These are phyloP conservation scores for Arenaria interpres DNA, from an alignment of 2,113 vertebrate species.

Conservation along the genomic window DNA sequence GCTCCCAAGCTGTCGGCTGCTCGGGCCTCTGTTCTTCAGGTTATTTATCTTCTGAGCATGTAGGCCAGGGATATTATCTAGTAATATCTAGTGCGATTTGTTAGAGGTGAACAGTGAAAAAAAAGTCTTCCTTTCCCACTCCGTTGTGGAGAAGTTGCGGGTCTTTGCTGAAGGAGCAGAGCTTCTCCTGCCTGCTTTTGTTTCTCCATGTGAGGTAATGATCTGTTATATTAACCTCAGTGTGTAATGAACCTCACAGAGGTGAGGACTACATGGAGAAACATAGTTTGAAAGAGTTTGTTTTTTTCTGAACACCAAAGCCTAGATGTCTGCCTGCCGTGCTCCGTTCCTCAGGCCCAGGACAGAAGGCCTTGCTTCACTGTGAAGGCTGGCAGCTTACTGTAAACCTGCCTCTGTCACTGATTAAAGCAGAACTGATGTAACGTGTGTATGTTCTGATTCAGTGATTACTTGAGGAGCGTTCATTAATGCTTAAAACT, in stretches of 20 bases:
- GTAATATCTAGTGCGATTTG: neutral
- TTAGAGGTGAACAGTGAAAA: neutral
- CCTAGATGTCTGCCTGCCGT: neutral
- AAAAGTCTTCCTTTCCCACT: neutral
- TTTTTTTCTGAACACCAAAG: neutral
- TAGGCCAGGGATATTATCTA: neutral
- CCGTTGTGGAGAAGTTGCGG: neutral
- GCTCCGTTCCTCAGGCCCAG: neutral
- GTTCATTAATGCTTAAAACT: neutral
- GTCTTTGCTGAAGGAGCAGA: neutral
- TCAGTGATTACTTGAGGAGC: neutral
- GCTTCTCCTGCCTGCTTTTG: neutral
- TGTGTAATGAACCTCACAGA: neutral
- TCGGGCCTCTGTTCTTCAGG: fast-evolving
- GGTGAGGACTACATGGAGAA: neutral
- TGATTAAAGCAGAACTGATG: neutral
- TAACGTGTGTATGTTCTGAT: fast-evolving
- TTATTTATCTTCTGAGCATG: neutral
- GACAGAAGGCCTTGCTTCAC: neutral
- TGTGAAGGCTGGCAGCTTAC: neutral
- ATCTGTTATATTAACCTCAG: neutral
- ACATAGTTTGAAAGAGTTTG: neutral
- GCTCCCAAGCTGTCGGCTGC: neutral
- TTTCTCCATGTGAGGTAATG: neutral
- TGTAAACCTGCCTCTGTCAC: neutral